Conservation (phyloP, 2,113 vertebrate genomes). For the Martes martes region DNA sequence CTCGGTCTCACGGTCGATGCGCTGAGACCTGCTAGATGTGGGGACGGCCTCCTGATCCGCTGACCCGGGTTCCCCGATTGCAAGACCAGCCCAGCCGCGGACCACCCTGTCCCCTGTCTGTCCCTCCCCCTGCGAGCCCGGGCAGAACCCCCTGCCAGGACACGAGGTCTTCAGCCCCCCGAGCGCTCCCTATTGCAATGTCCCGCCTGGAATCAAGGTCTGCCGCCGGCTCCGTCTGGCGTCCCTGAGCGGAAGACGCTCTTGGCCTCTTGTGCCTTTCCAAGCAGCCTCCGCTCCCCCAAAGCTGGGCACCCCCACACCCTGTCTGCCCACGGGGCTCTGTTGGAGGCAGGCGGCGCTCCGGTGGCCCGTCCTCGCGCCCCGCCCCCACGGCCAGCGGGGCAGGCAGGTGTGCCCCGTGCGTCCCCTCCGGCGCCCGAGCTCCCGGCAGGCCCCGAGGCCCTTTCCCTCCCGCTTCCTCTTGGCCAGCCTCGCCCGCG, state of each 20-base stretch:
- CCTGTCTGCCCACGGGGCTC: not conserved
- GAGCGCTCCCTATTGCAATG: not conserved
- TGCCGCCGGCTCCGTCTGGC: not conserved
- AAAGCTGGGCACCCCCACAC: not conserved
- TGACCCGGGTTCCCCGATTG: not conserved
- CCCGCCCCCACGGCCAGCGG: not conserved
- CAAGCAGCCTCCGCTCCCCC: not conserved
- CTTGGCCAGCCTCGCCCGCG: accelerated
- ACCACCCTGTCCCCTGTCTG: not conserved
- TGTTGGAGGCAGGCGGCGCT: not conserved
- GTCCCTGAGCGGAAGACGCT: not conserved
- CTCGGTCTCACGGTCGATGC: too few species aligned
- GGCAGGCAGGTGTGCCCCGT: not conserved
- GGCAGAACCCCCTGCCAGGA: not conserved
- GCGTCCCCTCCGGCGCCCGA: accelerated
- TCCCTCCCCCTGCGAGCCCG: not conserved
- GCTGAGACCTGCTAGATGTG: not conserved
- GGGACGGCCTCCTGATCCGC: not conserved
- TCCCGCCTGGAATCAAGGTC: not conserved
- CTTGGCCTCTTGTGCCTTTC: too few species aligned
- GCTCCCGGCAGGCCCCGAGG: not conserved
- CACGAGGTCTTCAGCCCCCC: not conserved
- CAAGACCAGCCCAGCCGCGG: not conserved
- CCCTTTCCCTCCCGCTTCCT: not conserved
- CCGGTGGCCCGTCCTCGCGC: not conserved